Evolutionary conservation across 2,113 vertebrate species (phyloP).

Genomic region (Saguinus imperator): DNA sequence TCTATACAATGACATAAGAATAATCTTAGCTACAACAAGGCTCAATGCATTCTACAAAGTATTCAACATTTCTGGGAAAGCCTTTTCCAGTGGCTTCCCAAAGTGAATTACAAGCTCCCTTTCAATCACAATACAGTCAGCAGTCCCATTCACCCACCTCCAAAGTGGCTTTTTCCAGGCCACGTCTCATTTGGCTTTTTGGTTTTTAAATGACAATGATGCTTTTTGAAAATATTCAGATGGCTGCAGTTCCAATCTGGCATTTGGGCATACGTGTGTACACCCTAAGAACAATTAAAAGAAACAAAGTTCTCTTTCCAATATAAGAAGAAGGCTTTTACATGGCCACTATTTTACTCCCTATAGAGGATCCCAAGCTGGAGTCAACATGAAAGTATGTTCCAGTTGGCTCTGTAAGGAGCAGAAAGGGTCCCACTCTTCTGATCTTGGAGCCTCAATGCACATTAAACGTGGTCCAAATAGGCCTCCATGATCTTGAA

Average conservation of each 20-base stretch:
- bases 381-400: background rate
- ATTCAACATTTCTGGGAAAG: constrained; percentile 23
- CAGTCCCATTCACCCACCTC: constrained; percentile 48
- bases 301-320: constrained; percentile 20
- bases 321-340: background rate
- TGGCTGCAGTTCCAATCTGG: constrained; percentile 27
- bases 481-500: background rate
- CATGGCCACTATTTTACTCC: background rate
- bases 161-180: constrained; percentile 45
- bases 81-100: constrained; percentile 25
- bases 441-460: background rate
- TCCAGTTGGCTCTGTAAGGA: background rate
- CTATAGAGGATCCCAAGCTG: background rate
- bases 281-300: constrained; percentile 26
- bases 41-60: constrained; percentile 49
- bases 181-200: constrained; percentile 41
- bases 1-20: constrained; percentile 79
- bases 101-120: background rate
- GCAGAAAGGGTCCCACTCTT: background rate
- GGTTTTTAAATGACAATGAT: constrained; percentile 59
- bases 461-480: background rate
- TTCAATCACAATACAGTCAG: background rate
- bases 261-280: background rate
- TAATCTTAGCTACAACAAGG: constrained; percentile 72
- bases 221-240: constrained; percentile 51